These are phyloP conservation scores for Meta bourneti DNA, from an alignment of 2,888 invertebrate genomes.

Conservation along the genomic window DNA sequence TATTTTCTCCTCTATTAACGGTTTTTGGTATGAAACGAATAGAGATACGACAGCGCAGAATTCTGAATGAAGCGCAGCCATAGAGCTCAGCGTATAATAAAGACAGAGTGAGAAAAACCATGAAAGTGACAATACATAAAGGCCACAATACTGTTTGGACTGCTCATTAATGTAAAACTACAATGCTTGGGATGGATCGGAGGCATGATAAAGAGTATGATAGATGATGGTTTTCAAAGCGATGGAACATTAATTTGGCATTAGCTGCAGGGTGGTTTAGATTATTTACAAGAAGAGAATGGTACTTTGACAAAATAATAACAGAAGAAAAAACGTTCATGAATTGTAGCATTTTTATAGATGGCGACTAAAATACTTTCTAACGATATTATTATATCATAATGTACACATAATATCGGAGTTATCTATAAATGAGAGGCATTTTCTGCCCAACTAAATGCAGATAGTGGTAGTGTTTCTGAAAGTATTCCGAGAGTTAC, in stretches of 20 bases:
- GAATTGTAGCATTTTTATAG: too few species aligned
- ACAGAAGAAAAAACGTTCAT: background rate
- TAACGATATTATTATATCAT: too few species aligned
- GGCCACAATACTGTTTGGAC: background rate
- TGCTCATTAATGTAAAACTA: background rate
- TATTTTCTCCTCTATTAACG: background rate
- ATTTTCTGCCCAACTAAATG: too few species aligned
- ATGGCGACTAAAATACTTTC: too few species aligned
- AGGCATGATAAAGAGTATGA: constrained; percentile 25
- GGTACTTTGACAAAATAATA: background rate
- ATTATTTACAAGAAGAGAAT: background rate
- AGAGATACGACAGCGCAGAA: background rate
- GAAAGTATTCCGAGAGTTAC: too few species aligned
- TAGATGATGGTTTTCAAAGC: constrained; percentile 33
- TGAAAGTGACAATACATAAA: background rate
- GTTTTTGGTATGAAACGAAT: background rate
- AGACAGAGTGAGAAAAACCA: background rate
- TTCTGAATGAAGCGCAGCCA: background rate
- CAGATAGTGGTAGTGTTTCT: too few species aligned
- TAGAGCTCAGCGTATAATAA: background rate
- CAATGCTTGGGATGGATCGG: background rate
- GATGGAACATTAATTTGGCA: constrained; percentile 50
- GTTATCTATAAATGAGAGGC: too few species aligned
- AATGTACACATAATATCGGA: too few species aligned
- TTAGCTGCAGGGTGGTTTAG: constrained; percentile 9